A percentile compares a stretch with the other conserved stretches of the same genome.
Evolutionary conservation across 2,113 vertebrate genomes (phyloP).

Genomic region (Bucco capensis): DNA sequence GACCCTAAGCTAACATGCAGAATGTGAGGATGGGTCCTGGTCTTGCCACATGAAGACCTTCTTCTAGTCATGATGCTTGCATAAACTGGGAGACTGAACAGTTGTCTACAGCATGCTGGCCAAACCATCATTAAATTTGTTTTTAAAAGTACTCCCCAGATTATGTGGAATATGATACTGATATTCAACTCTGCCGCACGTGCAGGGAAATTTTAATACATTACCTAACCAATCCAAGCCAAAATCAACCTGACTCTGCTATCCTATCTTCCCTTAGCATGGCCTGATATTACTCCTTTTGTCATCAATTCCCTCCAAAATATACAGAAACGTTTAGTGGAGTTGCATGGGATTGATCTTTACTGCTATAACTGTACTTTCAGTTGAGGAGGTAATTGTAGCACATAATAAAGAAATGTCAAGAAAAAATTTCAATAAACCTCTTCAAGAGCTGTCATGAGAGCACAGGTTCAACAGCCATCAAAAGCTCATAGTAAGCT

Average conservation of each 20-base stretch:
- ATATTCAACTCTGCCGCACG: not conserved
- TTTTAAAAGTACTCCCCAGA: not conserved
- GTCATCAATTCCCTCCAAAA: not conserved
- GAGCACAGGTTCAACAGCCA: not conserved
- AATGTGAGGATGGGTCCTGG: not conserved
- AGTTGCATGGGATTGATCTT: not conserved
- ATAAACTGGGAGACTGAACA: not conserved
- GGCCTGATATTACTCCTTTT: not conserved
- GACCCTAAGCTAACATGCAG: not conserved
- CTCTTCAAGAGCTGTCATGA: not conserved
- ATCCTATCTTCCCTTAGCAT: not conserved
- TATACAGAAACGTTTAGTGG: not conserved
- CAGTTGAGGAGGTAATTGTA: not conserved
- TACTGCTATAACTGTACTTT: not conserved
- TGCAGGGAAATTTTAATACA: not conserved
- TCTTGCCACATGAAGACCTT: not conserved
- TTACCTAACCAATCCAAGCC: not conserved
- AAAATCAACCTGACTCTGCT: not conserved
- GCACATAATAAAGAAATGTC: not conserved
- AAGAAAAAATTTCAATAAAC: not conserved
- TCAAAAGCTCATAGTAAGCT: not conserved
- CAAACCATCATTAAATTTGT: not conserved
- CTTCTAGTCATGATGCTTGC: not conserved
- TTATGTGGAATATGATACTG: not conserved
- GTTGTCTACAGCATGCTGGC: not conserved